Base-by-base conservation (phyloP, 2,888 invertebrate species). In the Keiferia lycopersicella region DNA sequence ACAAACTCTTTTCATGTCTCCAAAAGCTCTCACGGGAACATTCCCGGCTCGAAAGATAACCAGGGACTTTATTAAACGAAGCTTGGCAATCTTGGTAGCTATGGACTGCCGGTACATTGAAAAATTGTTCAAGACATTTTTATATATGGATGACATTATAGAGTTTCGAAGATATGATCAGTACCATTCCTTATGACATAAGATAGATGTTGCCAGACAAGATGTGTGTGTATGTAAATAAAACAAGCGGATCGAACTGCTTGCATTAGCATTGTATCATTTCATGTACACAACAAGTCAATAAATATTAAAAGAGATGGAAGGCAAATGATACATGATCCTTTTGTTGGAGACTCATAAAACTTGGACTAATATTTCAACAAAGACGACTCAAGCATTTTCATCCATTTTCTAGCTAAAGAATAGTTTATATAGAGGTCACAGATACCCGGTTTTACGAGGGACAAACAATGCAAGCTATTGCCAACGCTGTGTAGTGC, bases 401-500 rank as follows among this genome's bases (percentile, higher is more conserved):
- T 22, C 26, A 14, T 11, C 14, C 14, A 22, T 53, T 53, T 53
- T 53, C 2, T 22, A 48, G 18, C 48, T 16, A 53, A 22, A 56
- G 16, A 14, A 26, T 26, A 26, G 16, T 63, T 62, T 65, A 70
- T 65, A 72, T 73, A 69, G 71, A 74, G 66, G 58, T 39, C 4
- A 71, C 66, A 74, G 75, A 73, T 72, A 72, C 77, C 74, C 65
- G 64, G 69, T 73, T 81, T 79, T 79, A 80, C 79, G 78, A 82
- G 69, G 71, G 68, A 69, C 75, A 72, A 74, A 74, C 80, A 78
- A 76, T 73, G 75, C 72, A 72, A 72, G 68, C 80, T 78, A 82
- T 81, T 79, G 79, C 73, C 78, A 80, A 79, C 79, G 74, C 77
- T 74, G 70, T 67, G 69, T 68, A 73, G 73, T 69, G 76, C 26